Evolutionary conservation across 2,113 vertebrate genomes (phyloP).

Genomic region (Saguinus imperator): DNA sequence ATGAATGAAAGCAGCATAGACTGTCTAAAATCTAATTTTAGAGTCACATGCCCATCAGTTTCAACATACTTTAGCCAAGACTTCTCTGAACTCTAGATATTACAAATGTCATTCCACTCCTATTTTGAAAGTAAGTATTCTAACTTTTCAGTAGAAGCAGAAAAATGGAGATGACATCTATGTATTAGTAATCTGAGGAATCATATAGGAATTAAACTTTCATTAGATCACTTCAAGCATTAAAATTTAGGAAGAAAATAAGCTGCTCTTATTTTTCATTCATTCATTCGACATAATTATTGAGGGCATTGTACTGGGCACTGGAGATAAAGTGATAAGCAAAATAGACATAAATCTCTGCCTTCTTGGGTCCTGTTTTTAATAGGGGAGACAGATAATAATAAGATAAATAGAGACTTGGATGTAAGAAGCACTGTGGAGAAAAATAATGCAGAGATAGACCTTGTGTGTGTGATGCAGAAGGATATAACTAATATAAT

Average conservation of each 20-base stretch:
- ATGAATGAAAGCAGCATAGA: not conserved
- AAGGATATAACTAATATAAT: not conserved
- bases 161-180: not conserved
- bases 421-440: not conserved
- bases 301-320: not conserved
- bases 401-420: not conserved
- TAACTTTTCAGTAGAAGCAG: not conserved
- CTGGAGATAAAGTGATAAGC: not conserved
- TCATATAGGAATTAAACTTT: not conserved
- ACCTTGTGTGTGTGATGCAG: not conserved
- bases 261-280: not conserved
- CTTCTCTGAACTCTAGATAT: not conserved
- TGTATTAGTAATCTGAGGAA: not conserved
- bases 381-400: not conserved
- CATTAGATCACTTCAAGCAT: not conserved
- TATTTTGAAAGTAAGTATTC: not conserved
- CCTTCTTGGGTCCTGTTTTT: not conserved
- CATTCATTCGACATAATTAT: not conserved
- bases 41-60: not conserved
- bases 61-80: not conserved
- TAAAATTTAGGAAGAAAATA: conserved; percentile 14
- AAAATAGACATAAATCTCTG: not conserved
- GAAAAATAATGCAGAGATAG: not conserved
- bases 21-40: not conserved
- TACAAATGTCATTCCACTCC: not conserved